Percentiles rank a stretch among this genome's conserved stretches.
phyloP scores from a whole-genome alignment of 2,113 vertebrate genomes.

The Hemichromis elongatus region DNA sequence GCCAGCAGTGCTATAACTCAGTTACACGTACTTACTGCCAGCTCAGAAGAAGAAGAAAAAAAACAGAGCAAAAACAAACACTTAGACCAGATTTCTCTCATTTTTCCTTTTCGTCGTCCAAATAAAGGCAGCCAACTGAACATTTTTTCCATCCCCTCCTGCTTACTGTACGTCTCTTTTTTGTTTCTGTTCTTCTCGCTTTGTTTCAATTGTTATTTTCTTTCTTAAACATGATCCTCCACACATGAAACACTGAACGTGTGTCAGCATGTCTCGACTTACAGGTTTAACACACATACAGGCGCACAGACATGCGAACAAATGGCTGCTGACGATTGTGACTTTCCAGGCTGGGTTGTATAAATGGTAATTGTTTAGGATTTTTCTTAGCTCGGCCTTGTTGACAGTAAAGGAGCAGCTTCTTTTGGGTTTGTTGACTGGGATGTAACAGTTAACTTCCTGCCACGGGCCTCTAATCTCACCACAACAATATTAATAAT shows the following conservation, averaged over 20 bases:
- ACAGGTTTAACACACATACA: constrained; percentile 18
- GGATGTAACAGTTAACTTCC: not conserved
- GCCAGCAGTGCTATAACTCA: not conserved
- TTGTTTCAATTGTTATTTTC: not conserved
- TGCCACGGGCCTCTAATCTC: not conserved
- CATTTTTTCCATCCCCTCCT: not conserved
- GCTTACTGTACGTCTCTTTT: not conserved
- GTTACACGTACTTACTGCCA: not conserved
- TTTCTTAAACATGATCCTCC: not conserved
- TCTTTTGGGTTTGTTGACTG: not conserved
- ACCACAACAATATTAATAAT: not conserved
- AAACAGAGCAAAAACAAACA: not conserved
- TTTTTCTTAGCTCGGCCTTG: not conserved
- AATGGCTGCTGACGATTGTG: not conserved
- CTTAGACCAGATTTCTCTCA: not conserved
- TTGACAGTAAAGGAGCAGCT: not conserved
- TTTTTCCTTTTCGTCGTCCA: not conserved
- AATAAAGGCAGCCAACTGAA: not conserved
- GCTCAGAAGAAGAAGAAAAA: not conserved
- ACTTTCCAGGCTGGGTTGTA: not conserved
- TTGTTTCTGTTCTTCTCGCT: not conserved
- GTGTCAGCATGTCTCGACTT: constrained; percentile 28
- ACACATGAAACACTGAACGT: not conserved
- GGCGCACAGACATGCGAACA: not conserved
- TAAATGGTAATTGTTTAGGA: not conserved